A percentile compares a stretch with the other conserved stretches of the same genome.
These are phyloP conservation scores for Euwallacea fornicatus DNA, from an alignment of 1,140 invertebrate genomes.

Conservation along the genomic window DNA sequence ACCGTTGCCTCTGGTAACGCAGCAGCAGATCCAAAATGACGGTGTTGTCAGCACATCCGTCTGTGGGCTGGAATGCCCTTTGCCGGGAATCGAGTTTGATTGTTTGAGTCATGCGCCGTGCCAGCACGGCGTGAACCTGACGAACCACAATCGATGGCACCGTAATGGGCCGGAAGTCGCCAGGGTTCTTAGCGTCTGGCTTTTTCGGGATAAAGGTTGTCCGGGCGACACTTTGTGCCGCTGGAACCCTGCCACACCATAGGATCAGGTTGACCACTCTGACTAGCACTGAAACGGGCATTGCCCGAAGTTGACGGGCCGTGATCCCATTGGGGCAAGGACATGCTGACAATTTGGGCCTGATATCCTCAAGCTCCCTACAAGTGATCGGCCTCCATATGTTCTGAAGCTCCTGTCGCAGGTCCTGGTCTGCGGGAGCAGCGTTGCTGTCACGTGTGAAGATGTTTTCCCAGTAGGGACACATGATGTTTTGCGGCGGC, in stretches of 20 bases:
- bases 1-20: neutral
- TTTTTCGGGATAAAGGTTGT: conserved; percentile 19
- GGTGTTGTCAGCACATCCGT: neutral
- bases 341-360: too few species aligned
- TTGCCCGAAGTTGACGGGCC: too few species aligned
- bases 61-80: neutral
- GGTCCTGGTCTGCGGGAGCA: too few species aligned
- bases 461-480: too few species aligned
- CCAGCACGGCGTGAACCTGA: neutral
- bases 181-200: neutral
- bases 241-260: too few species aligned
- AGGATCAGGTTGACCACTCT: conserved; percentile 5
- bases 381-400: too few species aligned
- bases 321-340: too few species aligned
- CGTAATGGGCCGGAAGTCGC: conserved; percentile 16
- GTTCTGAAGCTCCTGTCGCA: too few species aligned
- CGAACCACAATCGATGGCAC: neutral
- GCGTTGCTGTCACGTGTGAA: too few species aligned
- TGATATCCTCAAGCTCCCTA: too few species aligned
- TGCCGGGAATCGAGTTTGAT: neutral
- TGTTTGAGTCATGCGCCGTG: neutral
- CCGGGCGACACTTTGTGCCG: neutral
- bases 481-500: too few species aligned
- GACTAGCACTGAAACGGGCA: too few species aligned
- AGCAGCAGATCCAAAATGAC: neutral